Evolutionary conservation across 2,113 vertebrate species (phyloP).

Genomic region (Dendropsophus ebraccatus): DNA sequence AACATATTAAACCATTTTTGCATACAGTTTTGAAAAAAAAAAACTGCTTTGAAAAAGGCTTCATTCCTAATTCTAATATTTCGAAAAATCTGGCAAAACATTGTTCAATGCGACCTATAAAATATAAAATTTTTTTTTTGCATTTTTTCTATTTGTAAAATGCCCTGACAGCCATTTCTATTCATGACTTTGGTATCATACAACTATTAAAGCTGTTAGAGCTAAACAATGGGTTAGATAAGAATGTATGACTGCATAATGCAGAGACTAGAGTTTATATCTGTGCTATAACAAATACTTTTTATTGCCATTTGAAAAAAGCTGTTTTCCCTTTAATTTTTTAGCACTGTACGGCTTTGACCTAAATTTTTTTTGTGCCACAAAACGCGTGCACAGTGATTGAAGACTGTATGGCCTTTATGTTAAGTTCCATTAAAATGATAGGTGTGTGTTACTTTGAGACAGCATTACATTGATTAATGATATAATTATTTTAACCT

Average conservation of each 20-base stretch:
- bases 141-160: not conserved
- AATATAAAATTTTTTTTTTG: not conserved
- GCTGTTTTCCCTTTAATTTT: not conserved
- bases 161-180: not conserved
- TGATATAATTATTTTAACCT: conserved; percentile 41
- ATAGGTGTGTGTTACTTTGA: conserved; percentile 24
- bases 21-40: too few relatives aligned
- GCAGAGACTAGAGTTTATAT: not conserved
- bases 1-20: too few relatives aligned
- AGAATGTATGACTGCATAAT: not conserved
- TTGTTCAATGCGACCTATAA: not conserved
- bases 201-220: not conserved
- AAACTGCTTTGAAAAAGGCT: not conserved
- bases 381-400: not conserved
- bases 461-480: conserved; percentile 33
- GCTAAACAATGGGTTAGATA: not conserved
- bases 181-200: not conserved
- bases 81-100: not conserved
- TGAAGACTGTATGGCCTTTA: conserved; percentile 18
- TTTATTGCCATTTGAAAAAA: not conserved
- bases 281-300: not conserved
- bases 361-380: not conserved
- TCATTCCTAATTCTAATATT: not conserved
- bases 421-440: conserved; percentile 42
- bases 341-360: not conserved